Conservation (phyloP, 2,888 invertebrate genomes). For the Odontothrips loti region DNA sequence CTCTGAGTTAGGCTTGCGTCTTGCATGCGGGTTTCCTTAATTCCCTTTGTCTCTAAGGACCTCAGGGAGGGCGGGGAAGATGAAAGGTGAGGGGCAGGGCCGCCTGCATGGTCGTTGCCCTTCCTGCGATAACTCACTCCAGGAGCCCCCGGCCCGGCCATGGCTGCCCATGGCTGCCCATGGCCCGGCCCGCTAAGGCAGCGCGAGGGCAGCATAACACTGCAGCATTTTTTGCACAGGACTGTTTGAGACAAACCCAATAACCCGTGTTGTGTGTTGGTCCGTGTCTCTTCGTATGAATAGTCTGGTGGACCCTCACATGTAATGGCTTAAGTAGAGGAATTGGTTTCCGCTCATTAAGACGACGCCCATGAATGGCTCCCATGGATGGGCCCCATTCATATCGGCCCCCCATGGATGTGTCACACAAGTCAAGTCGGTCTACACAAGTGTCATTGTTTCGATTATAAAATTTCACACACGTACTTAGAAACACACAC, state of each 20-base stretch:
- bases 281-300: neutral
- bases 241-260: too few relatives aligned
- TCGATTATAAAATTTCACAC: too few relatives aligned
- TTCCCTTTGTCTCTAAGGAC: constrained; percentile 5
- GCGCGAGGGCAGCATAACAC: too few relatives aligned
- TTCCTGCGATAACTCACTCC: constrained; percentile 1
- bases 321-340: constrained; percentile 8
- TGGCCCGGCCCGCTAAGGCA: too few relatives aligned
- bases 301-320: too few relatives aligned
- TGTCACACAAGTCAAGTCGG: too few relatives aligned
- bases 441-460: too few relatives aligned
- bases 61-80: neutral
- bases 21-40: neutral
- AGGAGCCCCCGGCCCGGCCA: neutral
- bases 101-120: neutral
- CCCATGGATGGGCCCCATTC: neutral
- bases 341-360: neutral
- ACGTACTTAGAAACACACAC: too few relatives aligned
- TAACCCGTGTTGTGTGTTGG: too few relatives aligned
- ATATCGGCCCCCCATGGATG: too few relatives aligned
- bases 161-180: too few relatives aligned
- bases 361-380: neutral
- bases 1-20: neutral
- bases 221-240: too few relatives aligned
- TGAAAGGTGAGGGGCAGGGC: neutral